Evolutionary conservation across 1,140 invertebrate species (phyloP).

Genomic region (Eueides isabella): DNA sequence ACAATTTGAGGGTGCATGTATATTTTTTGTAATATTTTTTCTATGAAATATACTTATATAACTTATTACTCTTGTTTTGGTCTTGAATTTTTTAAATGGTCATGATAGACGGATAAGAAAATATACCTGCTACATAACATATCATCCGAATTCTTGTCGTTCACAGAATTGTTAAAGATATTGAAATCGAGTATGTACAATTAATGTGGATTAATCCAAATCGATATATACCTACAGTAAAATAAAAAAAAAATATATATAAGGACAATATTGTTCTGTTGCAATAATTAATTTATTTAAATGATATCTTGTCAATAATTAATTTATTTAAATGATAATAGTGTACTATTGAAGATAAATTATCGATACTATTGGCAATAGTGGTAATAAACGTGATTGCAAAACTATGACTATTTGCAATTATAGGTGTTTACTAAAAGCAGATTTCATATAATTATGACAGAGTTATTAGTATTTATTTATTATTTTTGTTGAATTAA

Average conservation of each 20-base stretch:
- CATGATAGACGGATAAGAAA: no score
- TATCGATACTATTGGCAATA: slow-evolving; percentile 1
- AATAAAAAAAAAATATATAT: not conserved
- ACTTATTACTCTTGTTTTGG: no score
- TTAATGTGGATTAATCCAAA: no score
- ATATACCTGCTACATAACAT: no score
- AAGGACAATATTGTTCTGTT: not conserved
- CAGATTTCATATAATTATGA: not conserved
- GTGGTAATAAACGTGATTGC: not conserved
- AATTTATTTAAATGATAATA: slow-evolving; percentile 1
- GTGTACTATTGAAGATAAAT: not conserved
- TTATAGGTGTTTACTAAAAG: not conserved
- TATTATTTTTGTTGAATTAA: no score
- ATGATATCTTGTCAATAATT: not conserved
- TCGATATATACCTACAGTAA: not conserved
- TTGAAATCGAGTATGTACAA: no score
- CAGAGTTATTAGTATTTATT: not conserved
- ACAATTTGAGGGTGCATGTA: no score
- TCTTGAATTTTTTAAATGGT: no score
- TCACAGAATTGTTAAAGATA: no score
- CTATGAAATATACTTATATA: no score
- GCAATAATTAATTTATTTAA: slow-evolving; percentile 9
- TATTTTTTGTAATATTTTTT: no score
- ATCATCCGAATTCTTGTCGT: no score
- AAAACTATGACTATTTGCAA: not conserved